These are phyloP conservation scores for Scaeva pyrastri DNA, from an alignment of 2,888 invertebrate species.

Conservation along the genomic window DNA sequence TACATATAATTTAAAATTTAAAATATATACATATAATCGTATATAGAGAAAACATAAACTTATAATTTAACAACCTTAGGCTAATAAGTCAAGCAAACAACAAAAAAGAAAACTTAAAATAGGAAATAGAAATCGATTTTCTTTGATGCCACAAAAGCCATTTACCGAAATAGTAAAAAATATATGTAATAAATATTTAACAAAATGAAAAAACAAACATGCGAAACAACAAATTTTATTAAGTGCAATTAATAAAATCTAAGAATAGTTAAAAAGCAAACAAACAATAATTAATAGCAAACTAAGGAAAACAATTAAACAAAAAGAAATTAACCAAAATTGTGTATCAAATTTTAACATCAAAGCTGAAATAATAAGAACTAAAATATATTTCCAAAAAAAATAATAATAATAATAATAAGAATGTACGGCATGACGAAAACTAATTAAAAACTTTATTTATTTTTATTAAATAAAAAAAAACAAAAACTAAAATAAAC, in stretches of 20 bases:
- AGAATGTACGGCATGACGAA: conserved; percentile 31
- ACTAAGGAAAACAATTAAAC: conserved; percentile 43
- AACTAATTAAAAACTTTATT: conserved; percentile 47
- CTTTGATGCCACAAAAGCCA: conserved; percentile 73
- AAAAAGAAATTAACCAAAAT: conserved; percentile 34
- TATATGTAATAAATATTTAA: conserved; percentile 48
- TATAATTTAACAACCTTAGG: conserved; percentile 65
- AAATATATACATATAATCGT: conserved; percentile 25
- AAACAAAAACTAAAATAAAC: conserved; percentile 11
- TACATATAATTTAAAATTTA: conserved; percentile 27
- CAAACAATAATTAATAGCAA: conserved; percentile 58
- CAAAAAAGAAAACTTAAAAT: conserved; percentile 42
- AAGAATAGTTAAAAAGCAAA: conserved; percentile 68
- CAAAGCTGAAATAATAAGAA: conserved; percentile 35
- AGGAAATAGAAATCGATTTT: conserved; percentile 64
- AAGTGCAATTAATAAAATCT: conserved; percentile 76
- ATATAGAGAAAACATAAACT: conserved; percentile 39
- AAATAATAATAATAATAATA: conserved; percentile 6
- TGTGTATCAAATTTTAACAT: conserved; percentile 63
- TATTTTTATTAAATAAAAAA: conserved; percentile 65
- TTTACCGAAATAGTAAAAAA: conserved; percentile 74
- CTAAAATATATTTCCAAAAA: conserved; percentile 43
- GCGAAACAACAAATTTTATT: conserved; percentile 75
- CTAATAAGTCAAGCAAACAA: conserved; percentile 44
- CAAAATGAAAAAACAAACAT: conserved; percentile 51